phyloP scores from a whole-genome alignment of 2,888 invertebrate species.

The Diaphora mendica region DNA sequence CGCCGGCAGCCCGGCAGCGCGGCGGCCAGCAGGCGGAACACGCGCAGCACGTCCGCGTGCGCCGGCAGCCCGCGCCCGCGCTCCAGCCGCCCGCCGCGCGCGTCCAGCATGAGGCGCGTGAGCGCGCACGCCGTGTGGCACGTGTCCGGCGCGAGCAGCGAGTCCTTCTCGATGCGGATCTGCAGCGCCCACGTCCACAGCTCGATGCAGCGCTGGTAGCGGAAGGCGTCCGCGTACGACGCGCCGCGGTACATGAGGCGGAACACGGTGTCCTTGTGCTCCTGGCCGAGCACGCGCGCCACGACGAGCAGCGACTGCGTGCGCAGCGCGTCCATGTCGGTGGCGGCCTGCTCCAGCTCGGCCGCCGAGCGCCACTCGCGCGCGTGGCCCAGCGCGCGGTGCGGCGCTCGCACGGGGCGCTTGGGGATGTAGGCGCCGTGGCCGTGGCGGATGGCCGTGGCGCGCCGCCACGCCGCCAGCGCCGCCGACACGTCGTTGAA shows the following conservation, averaged over 20 bases:
- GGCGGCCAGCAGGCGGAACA: conserved; percentile 86
- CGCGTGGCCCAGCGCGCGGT: conserved; percentile 79
- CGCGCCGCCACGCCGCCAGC: conserved; percentile 92
- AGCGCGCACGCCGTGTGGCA: conserved; percentile 95
- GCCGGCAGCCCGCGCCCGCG: conserved; percentile 76
- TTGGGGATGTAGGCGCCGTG: conserved; percentile 51
- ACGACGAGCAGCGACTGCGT: conserved; percentile 95
- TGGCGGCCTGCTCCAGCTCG: conserved; percentile 90
- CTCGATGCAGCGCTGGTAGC: conserved; percentile 94
- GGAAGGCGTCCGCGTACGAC: conserved; percentile 90
- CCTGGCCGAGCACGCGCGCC: conserved; percentile 93
- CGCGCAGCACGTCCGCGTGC: conserved; percentile 90
- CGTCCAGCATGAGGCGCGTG: conserved; percentile 93
- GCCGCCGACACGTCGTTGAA: conserved; percentile 91
- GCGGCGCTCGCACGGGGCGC: conserved; percentile 87
- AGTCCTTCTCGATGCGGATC: conserved; percentile 92
- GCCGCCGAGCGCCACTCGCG: conserved; percentile 91
- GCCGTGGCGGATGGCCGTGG: conserved; percentile 73
- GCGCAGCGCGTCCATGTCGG: conserved; percentile 94
- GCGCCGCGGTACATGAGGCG: conserved; percentile 91
- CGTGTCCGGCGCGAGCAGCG: conserved; percentile 90
- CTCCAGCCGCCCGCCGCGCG: conserved; percentile 87
- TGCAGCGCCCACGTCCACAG: conserved; percentile 94
- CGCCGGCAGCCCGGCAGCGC: conserved; percentile 86
- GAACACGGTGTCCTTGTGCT: conserved; percentile 95